Evolutionary conservation across 2,113 vertebrate species (phyloP).

Genomic region (Tyrannus savana): DNA sequence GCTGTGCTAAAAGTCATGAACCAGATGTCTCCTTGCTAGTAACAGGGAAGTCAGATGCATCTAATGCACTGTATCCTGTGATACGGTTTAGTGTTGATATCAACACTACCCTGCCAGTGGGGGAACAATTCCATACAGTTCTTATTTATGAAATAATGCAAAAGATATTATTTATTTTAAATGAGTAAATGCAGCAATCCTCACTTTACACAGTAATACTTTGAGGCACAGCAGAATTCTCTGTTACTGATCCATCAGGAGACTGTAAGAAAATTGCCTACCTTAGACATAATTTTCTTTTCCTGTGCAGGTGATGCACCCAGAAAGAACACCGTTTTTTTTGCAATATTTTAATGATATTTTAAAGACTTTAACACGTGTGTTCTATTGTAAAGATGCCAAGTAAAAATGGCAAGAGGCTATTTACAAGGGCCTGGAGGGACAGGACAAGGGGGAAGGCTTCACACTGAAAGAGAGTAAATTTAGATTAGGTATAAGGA

Average conservation of each 20-base stretch:
- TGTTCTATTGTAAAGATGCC: neutral
- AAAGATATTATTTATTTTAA: neutral
- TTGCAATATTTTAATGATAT: neutral
- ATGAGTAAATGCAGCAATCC: neutral
- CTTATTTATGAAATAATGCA: neutral
- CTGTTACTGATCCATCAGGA: neutral
- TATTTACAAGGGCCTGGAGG: no score
- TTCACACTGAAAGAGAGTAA: neutral
- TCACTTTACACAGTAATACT: neutral
- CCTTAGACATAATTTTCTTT: neutral
- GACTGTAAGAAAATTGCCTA: neutral
- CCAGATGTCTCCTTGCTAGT: slow-evolving; percentile 10
- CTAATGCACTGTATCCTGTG: neutral
- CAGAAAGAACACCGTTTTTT: neutral
- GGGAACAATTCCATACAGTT: neutral
- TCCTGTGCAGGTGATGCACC: neutral
- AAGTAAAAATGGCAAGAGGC: neutral
- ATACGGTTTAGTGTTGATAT: neutral
- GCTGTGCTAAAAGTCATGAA: slow-evolving; percentile 4
- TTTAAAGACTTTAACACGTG: neutral
- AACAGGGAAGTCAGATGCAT: neutral
- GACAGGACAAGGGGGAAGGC: neutral
- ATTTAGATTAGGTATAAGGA: neutral
- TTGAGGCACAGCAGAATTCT: neutral
- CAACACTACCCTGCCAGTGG: neutral